Evolutionary conservation across 2,888 invertebrate species (phyloP), one percentile per base, ranked within the genome.

Genomic region (Cryptophagus acutangulus): DNA sequence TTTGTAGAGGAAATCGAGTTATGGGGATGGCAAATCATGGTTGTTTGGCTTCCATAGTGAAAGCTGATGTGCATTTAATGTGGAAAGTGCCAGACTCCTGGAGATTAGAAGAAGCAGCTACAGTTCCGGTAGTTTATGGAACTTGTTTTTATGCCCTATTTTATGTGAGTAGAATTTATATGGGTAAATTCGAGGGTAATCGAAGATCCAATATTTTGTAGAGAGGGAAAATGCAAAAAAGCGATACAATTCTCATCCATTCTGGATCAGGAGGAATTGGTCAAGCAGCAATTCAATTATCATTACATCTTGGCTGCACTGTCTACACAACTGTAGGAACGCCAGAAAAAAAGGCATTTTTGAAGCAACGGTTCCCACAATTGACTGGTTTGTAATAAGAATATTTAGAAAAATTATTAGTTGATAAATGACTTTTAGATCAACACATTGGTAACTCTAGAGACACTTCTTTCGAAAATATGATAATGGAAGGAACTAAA

Each of bases 391-490:
- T n/a, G n/a, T n/a, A n/a, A n/a, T n/a, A n/a, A n/a, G n/a, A n/a
- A n/a, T n/a, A n/a, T n/a, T n/a, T n/a, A n/a, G n/a, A n/a, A n/a
- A n/a, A n/a, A n/a, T n/a, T n/a, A n/a, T n/a, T n/a, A n/a, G n/a
- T n/a, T n/a, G n/a, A n/a, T n/a, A n/a, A n/a, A n/a, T n/a, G n/a
- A n/a, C n/a, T n/a, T n/a, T n/a, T n/a, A n/a, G n/a, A 53, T 16
- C 18, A 40, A 3, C 42, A 55, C 34, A 57, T 59, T 12, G 57
- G 57, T 2, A 54, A 92, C 67, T 90, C 94, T 5, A 79, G 91
- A 55, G 85, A 92, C 62, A 76, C 81, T 0, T 81, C 84, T 1
- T 97, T 97, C 66, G 94, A 95, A 65, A 77, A 81, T 49, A 82
- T 93, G 78, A 77, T 97, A 38, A 75, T 84, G 54, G 74, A 74